A percentile compares a stretch with the other conserved stretches of the same genome.
These are phyloP conservation scores for Ceraclea dissimilis DNA, from an alignment of 2,888 invertebrate species.

Conservation along the genomic window DNA sequence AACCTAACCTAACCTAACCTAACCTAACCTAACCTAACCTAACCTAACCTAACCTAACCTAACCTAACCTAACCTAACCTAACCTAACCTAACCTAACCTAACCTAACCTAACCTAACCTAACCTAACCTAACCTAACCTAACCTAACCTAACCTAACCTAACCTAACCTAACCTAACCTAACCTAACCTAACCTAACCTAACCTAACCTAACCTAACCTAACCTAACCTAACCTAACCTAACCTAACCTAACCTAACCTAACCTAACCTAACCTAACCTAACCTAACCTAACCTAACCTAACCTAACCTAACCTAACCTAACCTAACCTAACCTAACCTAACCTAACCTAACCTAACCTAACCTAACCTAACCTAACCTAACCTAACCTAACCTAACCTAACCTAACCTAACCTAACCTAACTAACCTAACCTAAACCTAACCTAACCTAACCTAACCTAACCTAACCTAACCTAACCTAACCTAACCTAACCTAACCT, in stretches of 20 bases:
- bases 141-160: constrained; percentile 10
- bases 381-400: constrained; percentile 29
- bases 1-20: constrained; percentile 1
- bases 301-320: constrained; percentile 3
- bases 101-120: constrained; percentile 10
- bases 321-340: constrained; percentile 5
- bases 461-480: constrained; percentile 26
- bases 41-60: constrained; percentile 6
- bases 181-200: constrained; percentile 7
- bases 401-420: constrained; percentile 28
- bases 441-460: constrained; percentile 28
- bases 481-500: constrained; percentile 27
- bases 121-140: constrained; percentile 12
- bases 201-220: constrained; percentile 6
- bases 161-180: constrained; percentile 7
- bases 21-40: constrained; percentile 1
- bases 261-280: constrained; percentile 6
- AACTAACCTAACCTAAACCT: constrained; percentile 27
- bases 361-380: constrained; percentile 27
- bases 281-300: constrained; percentile 8
- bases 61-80: constrained; percentile 2
- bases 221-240: constrained; percentile 11
- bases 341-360: constrained; percentile 24
- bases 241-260: constrained; percentile 8
- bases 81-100: constrained; percentile 9